Conservation (phyloP, 2,797 vertebrate species). For the Gobio occitaniae region DNA sequence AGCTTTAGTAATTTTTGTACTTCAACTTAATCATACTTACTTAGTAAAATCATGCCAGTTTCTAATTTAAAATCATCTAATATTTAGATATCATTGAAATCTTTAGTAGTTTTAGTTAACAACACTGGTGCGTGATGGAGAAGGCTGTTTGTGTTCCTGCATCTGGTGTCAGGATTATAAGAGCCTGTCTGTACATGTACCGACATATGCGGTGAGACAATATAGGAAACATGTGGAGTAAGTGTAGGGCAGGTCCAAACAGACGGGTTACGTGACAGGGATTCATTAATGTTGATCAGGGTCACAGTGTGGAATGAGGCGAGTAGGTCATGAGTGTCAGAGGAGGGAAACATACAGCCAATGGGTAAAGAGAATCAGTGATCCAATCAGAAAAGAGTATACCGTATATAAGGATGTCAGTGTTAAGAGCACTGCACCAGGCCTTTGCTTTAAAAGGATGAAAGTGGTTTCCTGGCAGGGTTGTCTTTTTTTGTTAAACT, state of each 20-base stretch:
- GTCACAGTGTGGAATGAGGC: conserved; percentile 2
- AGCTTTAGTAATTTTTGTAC: not conserved
- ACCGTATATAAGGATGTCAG: not conserved
- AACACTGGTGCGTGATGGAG: not conserved
- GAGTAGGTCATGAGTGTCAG: not conserved
- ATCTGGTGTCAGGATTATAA: not conserved
- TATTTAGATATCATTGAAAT: not conserved
- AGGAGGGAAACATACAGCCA: not conserved
- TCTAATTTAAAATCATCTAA: not conserved
- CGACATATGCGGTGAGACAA: not conserved
- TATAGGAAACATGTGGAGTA: not conserved
- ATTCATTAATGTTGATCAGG: conserved; percentile 16
- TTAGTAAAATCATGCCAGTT: not conserved
- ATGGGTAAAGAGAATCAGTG: not conserved
- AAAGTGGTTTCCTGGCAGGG: not conserved
- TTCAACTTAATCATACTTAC: not conserved
- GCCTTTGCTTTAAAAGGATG: not conserved
- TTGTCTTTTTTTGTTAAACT: conserved; percentile 1
- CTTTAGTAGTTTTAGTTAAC: not conserved
- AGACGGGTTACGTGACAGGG: conserved; percentile 12
- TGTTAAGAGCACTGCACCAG: not conserved
- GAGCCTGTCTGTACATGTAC: conserved; percentile 3
- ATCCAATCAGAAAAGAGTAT: not conserved
- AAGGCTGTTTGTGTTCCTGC: conserved; percentile 13
- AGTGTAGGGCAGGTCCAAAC: conserved; percentile 21